Conservation (phyloP, 1,140 invertebrate species). For the Diploscapter pachys region DNA sequence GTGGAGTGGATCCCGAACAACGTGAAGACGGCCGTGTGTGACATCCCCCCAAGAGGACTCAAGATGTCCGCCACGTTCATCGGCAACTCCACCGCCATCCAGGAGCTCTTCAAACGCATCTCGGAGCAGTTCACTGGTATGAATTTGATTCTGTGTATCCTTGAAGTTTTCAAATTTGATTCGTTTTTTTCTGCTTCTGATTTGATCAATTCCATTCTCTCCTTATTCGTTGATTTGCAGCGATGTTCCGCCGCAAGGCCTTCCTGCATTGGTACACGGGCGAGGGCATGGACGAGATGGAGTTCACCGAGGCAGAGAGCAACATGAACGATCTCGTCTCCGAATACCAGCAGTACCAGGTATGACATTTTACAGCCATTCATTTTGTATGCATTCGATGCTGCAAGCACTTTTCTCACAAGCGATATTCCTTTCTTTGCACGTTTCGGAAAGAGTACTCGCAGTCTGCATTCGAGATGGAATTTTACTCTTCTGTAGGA, state of each 20-base stretch:
- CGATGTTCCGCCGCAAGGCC: conserved; percentile 83
- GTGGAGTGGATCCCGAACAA: conserved; percentile 71
- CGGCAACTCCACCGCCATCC: conserved; percentile 69
- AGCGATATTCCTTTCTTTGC: too few species aligned
- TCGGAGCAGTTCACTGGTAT: conserved; percentile 69
- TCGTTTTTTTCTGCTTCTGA: not conserved
- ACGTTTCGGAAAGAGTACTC: too few species aligned
- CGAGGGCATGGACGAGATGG: conserved; percentile 67
- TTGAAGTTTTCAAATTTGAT: too few species aligned
- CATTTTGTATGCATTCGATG: not conserved
- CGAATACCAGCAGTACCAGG: conserved; percentile 67
- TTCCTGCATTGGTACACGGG: conserved; percentile 83
- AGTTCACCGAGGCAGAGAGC: conserved; percentile 71
- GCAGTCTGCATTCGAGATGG: too few species aligned
- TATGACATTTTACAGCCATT: not conserved
- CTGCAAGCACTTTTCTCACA: too few species aligned
- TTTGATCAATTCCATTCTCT: not conserved
- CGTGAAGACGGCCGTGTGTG: conserved; percentile 69
- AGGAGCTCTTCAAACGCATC: conserved; percentile 74
- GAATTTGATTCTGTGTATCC: not conserved
- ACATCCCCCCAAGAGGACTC: conserved; percentile 64
- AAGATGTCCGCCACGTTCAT: conserved; percentile 65
- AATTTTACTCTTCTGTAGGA: too few species aligned
- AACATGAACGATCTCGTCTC: conserved; percentile 71
- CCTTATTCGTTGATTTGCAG: conserved; percentile 40